phyloP scores from a whole-genome alignment of 2,113 vertebrate species.

The Narcine bancroftii region DNA sequence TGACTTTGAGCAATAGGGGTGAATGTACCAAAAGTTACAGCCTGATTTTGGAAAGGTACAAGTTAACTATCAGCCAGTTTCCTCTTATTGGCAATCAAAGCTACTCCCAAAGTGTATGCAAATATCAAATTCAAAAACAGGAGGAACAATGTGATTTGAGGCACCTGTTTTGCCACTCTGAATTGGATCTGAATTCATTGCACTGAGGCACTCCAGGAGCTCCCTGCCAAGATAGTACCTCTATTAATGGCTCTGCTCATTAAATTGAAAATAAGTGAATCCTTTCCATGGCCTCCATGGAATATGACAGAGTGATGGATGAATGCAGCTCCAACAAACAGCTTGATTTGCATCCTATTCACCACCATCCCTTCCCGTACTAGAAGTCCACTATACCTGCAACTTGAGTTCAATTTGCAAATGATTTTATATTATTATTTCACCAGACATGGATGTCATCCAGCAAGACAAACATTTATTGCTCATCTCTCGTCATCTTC shows the following conservation, averaged over 20 bases:
- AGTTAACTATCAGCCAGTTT: not conserved
- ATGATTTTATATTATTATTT: no score
- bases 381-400: no score
- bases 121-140: not conserved
- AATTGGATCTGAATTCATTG: not conserved
- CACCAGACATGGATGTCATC: no score
- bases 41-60: not conserved
- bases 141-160: not conserved
- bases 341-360: no score
- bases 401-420: no score
- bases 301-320: no score
- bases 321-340: no score
- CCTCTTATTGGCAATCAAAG: not conserved
- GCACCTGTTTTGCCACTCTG: not conserved
- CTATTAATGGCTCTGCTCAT: not conserved
- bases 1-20: not conserved
- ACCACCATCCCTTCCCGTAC: no score
- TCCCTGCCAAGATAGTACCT: not conserved
- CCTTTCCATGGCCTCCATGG: no score
- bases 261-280: not conserved
- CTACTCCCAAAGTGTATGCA: not conserved
- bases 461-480: no score
- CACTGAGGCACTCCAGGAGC: not conserved
- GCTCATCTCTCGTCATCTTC: no score
- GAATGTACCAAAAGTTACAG: no score